A percentile compares a stretch with the other conserved stretches of the same genome.
Evolutionary conservation across 1,140 invertebrate genomes (phyloP).

Genomic region (Eumaeus atala): DNA sequence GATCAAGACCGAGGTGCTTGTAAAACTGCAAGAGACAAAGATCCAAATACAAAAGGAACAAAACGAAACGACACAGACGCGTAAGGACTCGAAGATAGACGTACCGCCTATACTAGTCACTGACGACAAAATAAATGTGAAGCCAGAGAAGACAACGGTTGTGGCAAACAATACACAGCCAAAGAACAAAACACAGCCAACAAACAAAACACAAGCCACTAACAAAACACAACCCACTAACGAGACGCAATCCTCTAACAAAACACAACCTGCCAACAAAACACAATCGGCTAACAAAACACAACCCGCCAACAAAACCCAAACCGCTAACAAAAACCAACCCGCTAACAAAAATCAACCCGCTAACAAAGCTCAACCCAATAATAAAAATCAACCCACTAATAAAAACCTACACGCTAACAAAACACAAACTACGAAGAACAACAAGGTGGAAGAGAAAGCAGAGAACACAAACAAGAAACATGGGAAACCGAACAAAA

Average conservation of each 20-base stretch:
- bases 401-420: not conserved
- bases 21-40: conserved; percentile 37
- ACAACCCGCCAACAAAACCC: no score
- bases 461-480: conserved; percentile 18
- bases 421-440: conserved; percentile 42
- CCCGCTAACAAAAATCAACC: no score
- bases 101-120: not conserved
- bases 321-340: no score
- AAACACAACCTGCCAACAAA: no score
- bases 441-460: conserved; percentile 18
- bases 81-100: conserved; percentile 12
- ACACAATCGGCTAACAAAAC: no score
- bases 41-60: conserved; percentile 23
- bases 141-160: conserved; percentile 12
- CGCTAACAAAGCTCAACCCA: no score
- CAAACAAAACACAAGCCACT: no score
- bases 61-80: not conserved
- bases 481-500: conserved; percentile 19
- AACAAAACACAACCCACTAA: no score
- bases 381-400: conserved; percentile 12
- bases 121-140: not conserved
- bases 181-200: conserved; percentile 16
- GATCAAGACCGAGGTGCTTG: conserved; percentile 46
- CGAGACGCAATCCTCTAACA: no score
- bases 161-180: conserved; percentile 11